These are phyloP conservation scores for Stictonetta naevosa DNA, from an alignment of 2,113 vertebrate genomes.

Conservation along the genomic window DNA sequence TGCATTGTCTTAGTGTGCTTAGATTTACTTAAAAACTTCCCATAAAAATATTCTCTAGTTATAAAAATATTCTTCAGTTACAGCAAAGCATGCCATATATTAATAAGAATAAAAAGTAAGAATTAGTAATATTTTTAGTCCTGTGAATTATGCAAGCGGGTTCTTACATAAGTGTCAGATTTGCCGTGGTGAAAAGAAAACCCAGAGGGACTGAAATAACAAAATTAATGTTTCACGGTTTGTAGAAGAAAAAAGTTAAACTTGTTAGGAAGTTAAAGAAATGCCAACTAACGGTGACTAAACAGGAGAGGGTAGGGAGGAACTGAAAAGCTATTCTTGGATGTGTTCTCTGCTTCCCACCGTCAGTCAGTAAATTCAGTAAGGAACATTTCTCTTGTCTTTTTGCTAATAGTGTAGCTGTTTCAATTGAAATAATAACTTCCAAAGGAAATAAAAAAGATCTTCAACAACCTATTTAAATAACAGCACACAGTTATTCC, in stretches of 20 bases:
- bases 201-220: background rate
- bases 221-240: background rate
- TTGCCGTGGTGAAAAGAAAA: background rate
- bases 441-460: background rate
- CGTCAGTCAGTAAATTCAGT: background rate
- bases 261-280: background rate
- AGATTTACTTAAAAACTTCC: conserved; percentile 23
- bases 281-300: background rate
- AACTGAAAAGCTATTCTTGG: background rate
- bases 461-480: background rate
- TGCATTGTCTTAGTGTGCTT: conserved; percentile 43
- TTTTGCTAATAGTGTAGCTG: background rate
- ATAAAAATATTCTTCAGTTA: background rate
- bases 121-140: background rate
- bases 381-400: background rate
- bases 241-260: background rate
- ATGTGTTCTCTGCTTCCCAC: background rate
- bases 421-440: conserved; percentile 26
- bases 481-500: conserved; percentile 19
- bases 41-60: background rate
- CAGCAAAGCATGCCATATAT: background rate
- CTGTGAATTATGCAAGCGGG: background rate
- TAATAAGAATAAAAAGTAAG: background rate
- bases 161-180: background rate
- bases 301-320: background rate